Conservation (phyloP, 2,888 invertebrate species). For the Thymelicus acteon region DNA sequence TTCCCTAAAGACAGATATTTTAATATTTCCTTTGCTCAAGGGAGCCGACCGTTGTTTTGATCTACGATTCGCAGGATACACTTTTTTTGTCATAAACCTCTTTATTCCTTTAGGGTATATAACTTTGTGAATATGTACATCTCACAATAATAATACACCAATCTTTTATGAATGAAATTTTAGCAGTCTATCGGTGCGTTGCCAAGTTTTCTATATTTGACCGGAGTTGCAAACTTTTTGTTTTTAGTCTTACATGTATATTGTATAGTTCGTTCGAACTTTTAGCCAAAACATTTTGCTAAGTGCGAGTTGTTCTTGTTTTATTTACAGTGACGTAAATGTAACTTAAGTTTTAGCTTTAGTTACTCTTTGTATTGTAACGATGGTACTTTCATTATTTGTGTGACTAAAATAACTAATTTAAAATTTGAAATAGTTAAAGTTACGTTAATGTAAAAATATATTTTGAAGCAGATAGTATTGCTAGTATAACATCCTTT, state of each 20-base stretch:
- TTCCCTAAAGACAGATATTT: constrained; percentile 71
- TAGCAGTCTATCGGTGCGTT: constrained; percentile 43
- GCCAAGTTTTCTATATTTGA: constrained; percentile 32
- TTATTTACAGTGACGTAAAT: constrained; percentile 1
- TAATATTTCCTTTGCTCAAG: constrained; percentile 69
- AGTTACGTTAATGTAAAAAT: too few species aligned
- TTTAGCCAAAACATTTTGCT: constrained; percentile 28
- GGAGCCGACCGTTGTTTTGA: constrained; percentile 74
- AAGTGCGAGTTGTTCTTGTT: constrained; percentile 4
- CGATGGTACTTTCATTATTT: background rate
- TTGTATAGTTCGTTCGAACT: constrained; percentile 18
- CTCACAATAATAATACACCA: constrained; percentile 63
- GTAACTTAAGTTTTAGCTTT: background rate
- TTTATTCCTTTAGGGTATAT: constrained; percentile 60
- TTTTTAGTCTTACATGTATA: constrained; percentile 21
- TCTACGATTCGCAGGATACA: constrained; percentile 68
- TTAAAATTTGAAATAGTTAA: too few species aligned
- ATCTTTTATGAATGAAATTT: constrained; percentile 67
- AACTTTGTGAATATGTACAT: constrained; percentile 69
- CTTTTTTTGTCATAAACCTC: constrained; percentile 63
- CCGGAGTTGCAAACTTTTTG: constrained; percentile 27
- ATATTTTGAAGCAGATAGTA: too few species aligned
- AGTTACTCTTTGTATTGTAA: background rate
- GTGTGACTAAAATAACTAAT: too few species aligned
- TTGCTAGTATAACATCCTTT: too few species aligned